Conservation (phyloP, 2,888 invertebrate species). For the Polietes domitor region DNA sequence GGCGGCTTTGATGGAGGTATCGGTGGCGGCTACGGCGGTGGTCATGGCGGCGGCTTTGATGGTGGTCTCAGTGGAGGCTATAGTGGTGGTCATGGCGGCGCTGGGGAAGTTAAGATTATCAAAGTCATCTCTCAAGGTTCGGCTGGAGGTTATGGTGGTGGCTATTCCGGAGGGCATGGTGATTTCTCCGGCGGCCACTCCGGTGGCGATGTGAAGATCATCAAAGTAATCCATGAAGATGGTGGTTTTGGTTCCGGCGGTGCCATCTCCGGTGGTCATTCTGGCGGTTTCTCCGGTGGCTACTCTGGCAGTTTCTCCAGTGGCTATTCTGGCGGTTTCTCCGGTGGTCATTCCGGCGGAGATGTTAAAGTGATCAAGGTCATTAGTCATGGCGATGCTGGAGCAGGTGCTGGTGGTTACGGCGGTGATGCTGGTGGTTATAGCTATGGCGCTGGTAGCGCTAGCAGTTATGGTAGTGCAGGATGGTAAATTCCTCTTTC, state of each 20-base stretch:
- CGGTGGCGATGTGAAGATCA: conserved; percentile 56
- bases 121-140: conserved; percentile 52
- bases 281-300: conserved; percentile 24
- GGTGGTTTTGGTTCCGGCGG: conserved; percentile 35
- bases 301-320: background rate
- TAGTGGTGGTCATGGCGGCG: conserved; percentile 32
- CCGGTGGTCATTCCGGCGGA: conserved; percentile 52
- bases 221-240: conserved; percentile 69
- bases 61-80: conserved; percentile 47
- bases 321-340: conserved; percentile 36
- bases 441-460: conserved; percentile 5
- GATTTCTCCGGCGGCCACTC: conserved; percentile 38
- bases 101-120: conserved; percentile 58
- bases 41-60: conserved; percentile 32
- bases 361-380: conserved; percentile 70
- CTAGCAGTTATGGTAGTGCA: background rate
- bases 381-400: conserved; percentile 66
- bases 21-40: conserved; percentile 45
- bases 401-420: conserved; percentile 49
- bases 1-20: conserved; percentile 34
- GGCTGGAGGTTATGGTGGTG: conserved; percentile 44
- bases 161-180: conserved; percentile 42
- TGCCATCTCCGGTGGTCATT: conserved; percentile 39
- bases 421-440: background rate
- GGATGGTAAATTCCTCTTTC: conserved; percentile 12